phyloP scores from a whole-genome alignment of 2,797 vertebrate genomes.

The Tapera naevia region DNA sequence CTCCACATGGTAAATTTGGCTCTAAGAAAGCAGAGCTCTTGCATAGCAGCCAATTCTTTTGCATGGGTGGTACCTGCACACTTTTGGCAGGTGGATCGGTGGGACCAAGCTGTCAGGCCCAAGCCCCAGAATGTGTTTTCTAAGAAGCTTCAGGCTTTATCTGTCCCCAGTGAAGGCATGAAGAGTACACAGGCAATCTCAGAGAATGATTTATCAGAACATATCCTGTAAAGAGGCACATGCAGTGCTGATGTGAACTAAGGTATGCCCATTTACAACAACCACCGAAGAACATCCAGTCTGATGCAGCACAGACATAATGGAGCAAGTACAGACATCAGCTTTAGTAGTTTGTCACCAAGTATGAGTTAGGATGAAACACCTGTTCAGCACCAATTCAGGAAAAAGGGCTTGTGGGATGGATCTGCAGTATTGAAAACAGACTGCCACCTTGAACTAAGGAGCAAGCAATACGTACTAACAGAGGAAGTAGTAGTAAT shows the following conservation, averaged over 20 bases:
- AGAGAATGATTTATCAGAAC: background rate
- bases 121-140: background rate
- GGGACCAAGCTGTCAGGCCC: background rate
- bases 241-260: fast-evolving
- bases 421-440: background rate
- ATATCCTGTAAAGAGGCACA: background rate
- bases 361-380: background rate
- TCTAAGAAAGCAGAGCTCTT: background rate
- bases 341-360: background rate
- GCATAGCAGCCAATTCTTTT: background rate
- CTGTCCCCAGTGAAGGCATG: background rate
- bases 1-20: background rate
- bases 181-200: background rate
- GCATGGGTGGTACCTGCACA: background rate
- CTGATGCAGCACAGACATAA: background rate
- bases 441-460: background rate
- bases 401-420: background rate
- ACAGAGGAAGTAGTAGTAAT: background rate
- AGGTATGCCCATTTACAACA: background rate
- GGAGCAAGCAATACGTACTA: background rate
- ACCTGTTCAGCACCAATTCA: background rate
- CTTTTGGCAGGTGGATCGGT: background rate
- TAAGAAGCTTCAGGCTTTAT: background rate
- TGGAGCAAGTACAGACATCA: background rate
- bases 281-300: background rate